Conservation (phyloP, 2,113 vertebrate genomes). For the Myanophis thanlyinensis region DNA sequence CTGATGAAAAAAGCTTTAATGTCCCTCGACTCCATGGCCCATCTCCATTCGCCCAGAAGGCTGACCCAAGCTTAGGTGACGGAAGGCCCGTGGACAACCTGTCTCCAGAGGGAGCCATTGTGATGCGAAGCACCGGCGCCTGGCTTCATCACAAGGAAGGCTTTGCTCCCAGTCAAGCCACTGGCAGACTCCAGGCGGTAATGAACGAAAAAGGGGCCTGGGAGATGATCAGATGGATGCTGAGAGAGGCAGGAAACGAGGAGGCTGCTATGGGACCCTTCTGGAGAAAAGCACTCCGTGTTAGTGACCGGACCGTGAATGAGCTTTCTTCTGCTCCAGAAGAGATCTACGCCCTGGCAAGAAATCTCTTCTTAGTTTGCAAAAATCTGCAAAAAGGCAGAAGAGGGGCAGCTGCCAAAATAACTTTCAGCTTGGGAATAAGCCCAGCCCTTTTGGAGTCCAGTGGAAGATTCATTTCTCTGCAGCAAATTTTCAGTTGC, state of each 20-base stretch:
- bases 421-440: not conserved
- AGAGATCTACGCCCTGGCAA: conserved; percentile 35
- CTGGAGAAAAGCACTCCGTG: not conserved
- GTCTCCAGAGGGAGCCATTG: conserved; percentile 37
- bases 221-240: conserved; percentile 5
- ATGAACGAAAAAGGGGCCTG: conserved; percentile 23
- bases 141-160: conserved; percentile 22
- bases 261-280: conserved; percentile 14
- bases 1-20: conserved; percentile 40
- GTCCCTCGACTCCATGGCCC: not conserved
- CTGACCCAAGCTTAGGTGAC: conserved; percentile 22
- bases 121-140: not conserved
- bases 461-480: not conserved
- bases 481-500: not conserved
- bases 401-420: not conserved
- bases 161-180: conserved; percentile 25
- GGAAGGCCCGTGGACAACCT: conserved; percentile 40
- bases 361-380: not conserved
- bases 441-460: conserved; percentile 1
- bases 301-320: not conserved
- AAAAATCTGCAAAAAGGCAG: not conserved
- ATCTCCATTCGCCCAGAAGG: not conserved
- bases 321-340: conserved; percentile 21
- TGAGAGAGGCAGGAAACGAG: not conserved
- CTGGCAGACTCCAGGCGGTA: not conserved